Base-by-base conservation (phyloP, 2,888 invertebrate genomes). In the Alloplasta piceator region DNA sequence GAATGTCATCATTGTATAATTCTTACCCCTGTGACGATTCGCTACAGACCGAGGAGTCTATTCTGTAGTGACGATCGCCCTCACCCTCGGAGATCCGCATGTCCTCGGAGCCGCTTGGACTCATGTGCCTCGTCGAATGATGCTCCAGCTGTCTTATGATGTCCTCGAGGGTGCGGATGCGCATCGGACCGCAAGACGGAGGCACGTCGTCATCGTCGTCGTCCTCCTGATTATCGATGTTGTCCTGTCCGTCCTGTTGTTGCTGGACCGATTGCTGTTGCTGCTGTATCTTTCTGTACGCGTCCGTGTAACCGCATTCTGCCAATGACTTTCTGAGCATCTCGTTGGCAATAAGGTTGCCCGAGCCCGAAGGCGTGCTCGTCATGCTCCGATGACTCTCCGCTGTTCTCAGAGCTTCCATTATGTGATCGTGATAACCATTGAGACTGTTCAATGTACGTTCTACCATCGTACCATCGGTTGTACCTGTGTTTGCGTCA, bases 351-450 rank as follows among this genome's bases (percentile, higher is more conserved):
- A 95, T 92, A 26, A 95, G 93, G 84, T 95, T 94, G 78, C 94
- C 94, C 87, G 95, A 95, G 67, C 95, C 94, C 16, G 95, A 94
- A 43, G 95, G 94, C 16, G 94, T 94, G 60, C 94, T 93, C 56
- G 93, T 93, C 89, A 95, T 92, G 91, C 95, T 93, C 12, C 96
- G 94, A 89, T 96, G 96, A 0, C 93, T 94, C 36, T 97, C 97
- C 9, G 98, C 98, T 85, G 95, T 96, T 86, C 97, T 95, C 87
- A 98, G 92, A n/a, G 97, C 98, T 92, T 97, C 97, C 86, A 98
- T 94, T 87, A 98, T 96, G 90, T 97, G 97, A 90, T 98, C 98
- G 92, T 98, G 98, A 93, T 98, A 98, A 55, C 98, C 98, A 91
- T 98, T 97, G 56, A 98, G 94, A 80, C 96, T 96, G 94, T 97